Conservation (phyloP, 2,888 invertebrate species). For the Tiliacea aurago region DNA sequence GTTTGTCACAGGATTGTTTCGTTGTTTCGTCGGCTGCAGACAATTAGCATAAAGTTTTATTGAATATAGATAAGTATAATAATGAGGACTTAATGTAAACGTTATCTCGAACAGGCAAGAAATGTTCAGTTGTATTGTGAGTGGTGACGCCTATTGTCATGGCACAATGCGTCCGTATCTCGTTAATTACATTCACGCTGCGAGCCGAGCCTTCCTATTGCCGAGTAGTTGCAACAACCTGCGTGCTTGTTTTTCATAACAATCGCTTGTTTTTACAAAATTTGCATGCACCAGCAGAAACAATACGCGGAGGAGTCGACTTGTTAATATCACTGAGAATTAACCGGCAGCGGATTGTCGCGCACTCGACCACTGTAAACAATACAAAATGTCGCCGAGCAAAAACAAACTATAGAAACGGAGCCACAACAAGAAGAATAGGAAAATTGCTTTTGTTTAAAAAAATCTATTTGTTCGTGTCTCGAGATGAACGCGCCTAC, state of each 20-base stretch:
- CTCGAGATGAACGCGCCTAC: conserved; percentile 88
- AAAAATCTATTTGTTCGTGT: conserved; percentile 90
- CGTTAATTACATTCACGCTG: conserved; percentile 81
- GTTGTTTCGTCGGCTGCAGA: conserved; percentile 36
- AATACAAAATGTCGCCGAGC: conserved; percentile 88
- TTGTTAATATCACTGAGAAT: conserved; percentile 87
- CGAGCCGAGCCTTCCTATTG: conserved; percentile 63
- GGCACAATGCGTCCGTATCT: conserved; percentile 74
- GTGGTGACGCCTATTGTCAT: conserved; percentile 60
- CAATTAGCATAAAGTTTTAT: conserved; percentile 61
- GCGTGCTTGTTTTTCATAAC: conserved; percentile 83
- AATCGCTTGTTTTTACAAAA: conserved; percentile 86
- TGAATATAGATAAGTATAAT: conserved; percentile 62
- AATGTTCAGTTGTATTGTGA: conserved; percentile 57
- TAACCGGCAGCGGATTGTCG: conserved; percentile 89
- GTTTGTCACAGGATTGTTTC: conserved; percentile 54
- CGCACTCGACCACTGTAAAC: conserved; percentile 87
- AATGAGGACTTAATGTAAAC: conserved; percentile 59
- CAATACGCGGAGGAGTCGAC: conserved; percentile 83
- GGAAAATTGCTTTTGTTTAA: conserved; percentile 91
- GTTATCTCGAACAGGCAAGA: conserved; percentile 63
- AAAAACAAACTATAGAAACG: conserved; percentile 89
- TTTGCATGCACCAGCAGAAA: conserved; percentile 81
- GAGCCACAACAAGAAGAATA: conserved; percentile 89
- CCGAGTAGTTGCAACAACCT: conserved; percentile 73